A percentile compares a stretch with the other conserved stretches of the same genome.
Evolutionary conservation across 2,888 invertebrate species (phyloP).

Genomic region (Lasioglossum villosulum): DNA sequence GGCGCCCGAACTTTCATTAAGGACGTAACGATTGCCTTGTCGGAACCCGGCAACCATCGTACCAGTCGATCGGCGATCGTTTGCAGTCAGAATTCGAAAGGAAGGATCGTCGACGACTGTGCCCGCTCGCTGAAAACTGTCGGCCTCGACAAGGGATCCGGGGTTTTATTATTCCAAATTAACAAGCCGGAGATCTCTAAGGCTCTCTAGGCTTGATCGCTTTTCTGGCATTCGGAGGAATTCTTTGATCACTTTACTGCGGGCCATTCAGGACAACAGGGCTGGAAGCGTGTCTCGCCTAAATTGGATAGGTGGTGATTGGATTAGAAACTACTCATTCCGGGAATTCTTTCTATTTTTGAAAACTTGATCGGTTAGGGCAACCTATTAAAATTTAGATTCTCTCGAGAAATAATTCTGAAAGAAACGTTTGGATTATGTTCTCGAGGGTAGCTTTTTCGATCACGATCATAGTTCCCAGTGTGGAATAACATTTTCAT

Average conservation of each 20-base stretch:
- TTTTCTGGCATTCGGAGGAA: not conserved
- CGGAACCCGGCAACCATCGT: not conserved
- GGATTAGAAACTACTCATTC: not conserved
- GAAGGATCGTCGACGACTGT: not conserved
- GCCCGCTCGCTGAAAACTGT: not conserved
- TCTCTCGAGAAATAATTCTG: not conserved
- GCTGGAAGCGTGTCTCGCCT: not conserved
- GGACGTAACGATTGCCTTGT: slow-evolving; percentile 16
- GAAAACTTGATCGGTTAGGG: not conserved
- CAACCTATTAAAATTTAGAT: no score
- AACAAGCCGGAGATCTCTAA: not conserved
- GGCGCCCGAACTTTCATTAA: slow-evolving; percentile 10
- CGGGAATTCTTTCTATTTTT: not conserved
- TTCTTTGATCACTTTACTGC: not conserved
- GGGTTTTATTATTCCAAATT: not conserved
- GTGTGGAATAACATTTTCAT: not conserved
- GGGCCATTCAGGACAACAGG: not conserved
- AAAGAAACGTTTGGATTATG: not conserved
- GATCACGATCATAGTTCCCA: not conserved
- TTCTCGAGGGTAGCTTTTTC: not conserved
- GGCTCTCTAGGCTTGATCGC: not conserved
- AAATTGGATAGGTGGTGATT: not conserved
- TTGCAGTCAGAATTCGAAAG: slow-evolving; percentile 5
- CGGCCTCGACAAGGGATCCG: not conserved
- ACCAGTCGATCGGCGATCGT: not conserved